These are phyloP conservation scores for Lateolabrax maculatus DNA, from an alignment of 2,797 vertebrate species.

Conservation along the genomic window DNA sequence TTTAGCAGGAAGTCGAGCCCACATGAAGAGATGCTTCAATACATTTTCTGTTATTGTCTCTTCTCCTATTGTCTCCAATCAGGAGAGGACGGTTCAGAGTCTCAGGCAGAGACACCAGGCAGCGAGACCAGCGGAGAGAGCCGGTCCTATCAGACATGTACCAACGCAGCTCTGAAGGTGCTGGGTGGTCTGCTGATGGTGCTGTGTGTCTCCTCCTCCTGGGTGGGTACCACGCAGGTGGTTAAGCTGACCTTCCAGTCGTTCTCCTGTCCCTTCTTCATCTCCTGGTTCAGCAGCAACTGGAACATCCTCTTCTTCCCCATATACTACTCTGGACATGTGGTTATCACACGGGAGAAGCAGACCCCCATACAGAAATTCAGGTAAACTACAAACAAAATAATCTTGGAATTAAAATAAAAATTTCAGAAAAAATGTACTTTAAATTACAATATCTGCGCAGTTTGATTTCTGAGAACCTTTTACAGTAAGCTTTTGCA, in stretches of 20 bases:
- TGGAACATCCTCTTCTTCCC: conserved; percentile 99
- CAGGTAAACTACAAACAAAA: conserved; percentile 85
- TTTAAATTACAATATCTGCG: not conserved
- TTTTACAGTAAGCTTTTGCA: not conserved
- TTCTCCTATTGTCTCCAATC: conserved; percentile 31
- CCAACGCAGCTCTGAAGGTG: conserved; percentile 89
- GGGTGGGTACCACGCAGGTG: conserved; percentile 98
- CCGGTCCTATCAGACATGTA: conserved; percentile 90
- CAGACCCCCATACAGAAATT: conserved; percentile 97
- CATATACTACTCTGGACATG: conserved; percentile 96
- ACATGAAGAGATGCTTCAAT: not conserved
- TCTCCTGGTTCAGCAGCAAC: conserved; percentile 99
- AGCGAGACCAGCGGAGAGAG: conserved; percentile 89
- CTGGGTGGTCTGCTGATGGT: conserved; percentile 95
- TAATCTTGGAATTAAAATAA: not conserved
- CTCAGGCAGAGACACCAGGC: conserved; percentile 88
- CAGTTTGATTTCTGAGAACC: not conserved
- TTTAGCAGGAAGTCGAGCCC: not conserved
- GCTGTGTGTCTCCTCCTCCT: conserved; percentile 95
- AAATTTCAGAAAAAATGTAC: not conserved
- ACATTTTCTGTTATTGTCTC: not conserved
- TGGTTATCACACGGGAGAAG: conserved; percentile 93
- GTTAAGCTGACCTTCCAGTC: conserved; percentile 98
- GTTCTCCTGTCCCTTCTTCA: conserved; percentile 99
- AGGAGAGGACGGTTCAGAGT: conserved; percentile 95